Percentiles rank a stretch among this genome's conserved stretches.
phyloP scores from a whole-genome alignment of 2,113 vertebrate genomes.

The Coturnix japonica region DNA sequence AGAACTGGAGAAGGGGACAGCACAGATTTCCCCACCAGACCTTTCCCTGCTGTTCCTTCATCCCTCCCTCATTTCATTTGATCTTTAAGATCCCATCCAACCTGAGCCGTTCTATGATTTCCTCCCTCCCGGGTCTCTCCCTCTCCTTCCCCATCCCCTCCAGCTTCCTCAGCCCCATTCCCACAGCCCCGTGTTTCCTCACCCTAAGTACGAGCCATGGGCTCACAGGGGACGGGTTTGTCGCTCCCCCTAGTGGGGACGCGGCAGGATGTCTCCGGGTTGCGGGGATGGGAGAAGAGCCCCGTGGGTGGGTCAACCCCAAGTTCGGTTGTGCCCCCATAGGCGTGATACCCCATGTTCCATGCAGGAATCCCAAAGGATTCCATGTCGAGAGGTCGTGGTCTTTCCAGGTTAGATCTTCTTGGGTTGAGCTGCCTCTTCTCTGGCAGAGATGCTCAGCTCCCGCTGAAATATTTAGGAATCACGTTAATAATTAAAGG shows the following conservation, averaged over 20 bases:
- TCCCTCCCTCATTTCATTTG: background rate
- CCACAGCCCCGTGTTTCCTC: background rate
- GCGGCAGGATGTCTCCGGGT: background rate
- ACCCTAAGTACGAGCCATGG: rapidly evolving
- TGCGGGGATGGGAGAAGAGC: background rate
- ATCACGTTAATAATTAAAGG: slow-evolving; percentile 12
- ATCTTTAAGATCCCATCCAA: too few species aligned
- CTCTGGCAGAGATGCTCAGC: background rate
- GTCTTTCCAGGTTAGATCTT: too few species aligned
- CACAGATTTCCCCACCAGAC: too few species aligned
- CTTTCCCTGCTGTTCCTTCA: background rate
- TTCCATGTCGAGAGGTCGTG: background rate
- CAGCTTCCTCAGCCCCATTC: background rate
- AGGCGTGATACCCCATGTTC: background rate
- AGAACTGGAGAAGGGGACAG: background rate
- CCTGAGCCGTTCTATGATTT: too few species aligned
- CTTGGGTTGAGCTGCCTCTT: background rate
- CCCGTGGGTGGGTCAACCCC: background rate
- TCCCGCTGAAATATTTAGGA: background rate
- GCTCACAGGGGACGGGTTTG: background rate
- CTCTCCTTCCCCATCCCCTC: background rate
- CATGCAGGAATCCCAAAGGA: background rate
- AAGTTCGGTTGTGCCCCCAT: background rate
- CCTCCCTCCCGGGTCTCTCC: background rate
- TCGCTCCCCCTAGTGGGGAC: slow-evolving; percentile 65